These are phyloP conservation scores for Schizothorax lantsangensis DNA, from an alignment of 2,797 vertebrate species.

Conservation along the genomic window DNA sequence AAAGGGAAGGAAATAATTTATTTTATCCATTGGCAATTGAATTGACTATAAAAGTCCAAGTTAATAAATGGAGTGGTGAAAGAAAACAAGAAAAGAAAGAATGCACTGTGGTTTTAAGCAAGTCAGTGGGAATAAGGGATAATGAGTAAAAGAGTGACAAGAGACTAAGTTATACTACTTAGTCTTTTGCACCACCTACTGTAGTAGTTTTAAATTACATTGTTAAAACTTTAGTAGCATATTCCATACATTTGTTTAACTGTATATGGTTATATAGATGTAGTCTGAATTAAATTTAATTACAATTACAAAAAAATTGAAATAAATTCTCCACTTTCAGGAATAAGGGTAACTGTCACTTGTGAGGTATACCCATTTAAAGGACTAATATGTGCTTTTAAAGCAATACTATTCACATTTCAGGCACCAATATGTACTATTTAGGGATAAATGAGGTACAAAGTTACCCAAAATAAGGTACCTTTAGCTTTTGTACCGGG, in stretches of 20 bases:
- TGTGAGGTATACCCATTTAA: background rate
- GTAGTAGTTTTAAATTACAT: background rate
- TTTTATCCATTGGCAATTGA: background rate
- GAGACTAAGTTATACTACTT: background rate
- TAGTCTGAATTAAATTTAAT: background rate
- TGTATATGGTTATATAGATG: background rate
- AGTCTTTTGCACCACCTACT: constrained; percentile 20
- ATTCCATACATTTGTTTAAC: too few species aligned
- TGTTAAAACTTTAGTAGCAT: background rate
- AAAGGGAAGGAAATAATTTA: background rate
- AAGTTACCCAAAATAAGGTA: background rate
- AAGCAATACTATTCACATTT: background rate
- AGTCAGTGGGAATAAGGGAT: background rate
- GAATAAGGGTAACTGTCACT: background rate
- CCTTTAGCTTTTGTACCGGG: background rate
- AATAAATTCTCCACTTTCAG: background rate
- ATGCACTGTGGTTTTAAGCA: background rate
- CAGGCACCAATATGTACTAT: background rate
- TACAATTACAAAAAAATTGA: background rate
- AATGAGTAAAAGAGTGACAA: background rate
- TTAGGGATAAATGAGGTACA: background rate
- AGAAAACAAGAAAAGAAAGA: background rate
- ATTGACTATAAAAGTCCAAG: background rate
- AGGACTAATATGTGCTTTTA: background rate
- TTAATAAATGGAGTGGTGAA: background rate